A percentile compares a stretch with the other conserved stretches of the same genome.
Evolutionary conservation across 2,888 invertebrate genomes (phyloP).

Genomic region (Phania funesta): DNA sequence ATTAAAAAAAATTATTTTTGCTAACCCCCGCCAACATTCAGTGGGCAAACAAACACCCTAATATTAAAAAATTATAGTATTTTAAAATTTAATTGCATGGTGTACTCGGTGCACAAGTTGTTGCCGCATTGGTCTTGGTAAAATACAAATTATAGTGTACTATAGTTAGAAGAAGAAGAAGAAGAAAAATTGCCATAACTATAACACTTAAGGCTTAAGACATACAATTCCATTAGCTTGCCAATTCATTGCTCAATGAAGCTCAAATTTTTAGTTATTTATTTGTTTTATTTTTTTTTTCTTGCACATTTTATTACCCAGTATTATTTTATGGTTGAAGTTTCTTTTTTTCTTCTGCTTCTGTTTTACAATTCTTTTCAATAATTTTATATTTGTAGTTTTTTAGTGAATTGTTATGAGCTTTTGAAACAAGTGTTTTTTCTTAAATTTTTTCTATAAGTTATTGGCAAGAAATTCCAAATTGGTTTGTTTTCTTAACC

Average conservation of each 20-base stretch:
- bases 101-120: conserved; percentile 63
- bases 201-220: conserved; percentile 29
- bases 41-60: conserved; percentile 49
- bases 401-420: conserved; percentile 18
- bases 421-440: conserved; percentile 53
- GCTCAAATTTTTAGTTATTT: conserved; percentile 52
- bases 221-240: conserved; percentile 50
- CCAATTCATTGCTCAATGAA: conserved; percentile 66
- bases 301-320: neutral
- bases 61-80: conserved; percentile 36
- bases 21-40: conserved; percentile 44
- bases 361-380: conserved; percentile 25
- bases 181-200: conserved; percentile 41
- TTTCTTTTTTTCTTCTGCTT: neutral
- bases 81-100: conserved; percentile 45
- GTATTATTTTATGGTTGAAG: conserved; percentile 21
- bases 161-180: conserved; percentile 5
- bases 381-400: neutral
- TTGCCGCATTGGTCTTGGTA: conserved; percentile 1
- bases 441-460: conserved; percentile 19
- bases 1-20: too few relatives aligned
- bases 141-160: neutral
- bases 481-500: neutral
- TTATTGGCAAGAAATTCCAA: conserved; percentile 58
- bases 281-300: neutral